These are phyloP conservation scores for Lasius fuliginosus DNA, from an alignment of 2,888 invertebrate genomes.

Conservation along the genomic window DNA sequence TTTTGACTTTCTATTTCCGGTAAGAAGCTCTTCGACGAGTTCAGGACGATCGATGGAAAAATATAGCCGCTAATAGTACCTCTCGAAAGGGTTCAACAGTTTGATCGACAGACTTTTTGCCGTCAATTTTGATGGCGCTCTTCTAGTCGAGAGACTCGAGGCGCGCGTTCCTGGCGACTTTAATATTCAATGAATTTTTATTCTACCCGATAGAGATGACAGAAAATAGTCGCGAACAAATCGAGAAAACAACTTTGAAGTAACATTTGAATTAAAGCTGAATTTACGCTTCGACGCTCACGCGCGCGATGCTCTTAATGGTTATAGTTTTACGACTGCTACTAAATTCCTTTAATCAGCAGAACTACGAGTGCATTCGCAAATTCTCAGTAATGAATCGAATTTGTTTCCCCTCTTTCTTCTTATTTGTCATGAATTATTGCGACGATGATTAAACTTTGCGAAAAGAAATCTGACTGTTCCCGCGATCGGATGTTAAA, in stretches of 20 bases:
- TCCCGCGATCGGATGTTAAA: constrained; percentile 33
- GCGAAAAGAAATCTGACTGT: constrained; percentile 37
- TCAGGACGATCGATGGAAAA: constrained; percentile 53
- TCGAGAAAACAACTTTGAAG: constrained; percentile 15
- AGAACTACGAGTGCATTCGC: background rate
- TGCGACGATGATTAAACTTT: constrained; percentile 56
- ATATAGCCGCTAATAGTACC: constrained; percentile 57
- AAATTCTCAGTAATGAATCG: background rate
- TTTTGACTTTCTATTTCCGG: constrained; percentile 56
- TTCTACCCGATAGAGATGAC: constrained; percentile 18
- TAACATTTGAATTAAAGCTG: constrained; percentile 3
- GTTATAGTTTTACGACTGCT: background rate
- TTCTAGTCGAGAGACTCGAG: constrained; percentile 46
- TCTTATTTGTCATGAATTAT: constrained; percentile 45
- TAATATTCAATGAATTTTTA: constrained; percentile 52
- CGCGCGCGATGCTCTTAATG: background rate
- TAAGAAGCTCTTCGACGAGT: constrained; percentile 42
- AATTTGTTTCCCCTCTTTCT: background rate
- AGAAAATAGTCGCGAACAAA: constrained; percentile 19
- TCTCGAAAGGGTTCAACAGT: constrained; percentile 51
- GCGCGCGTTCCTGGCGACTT: constrained; percentile 36
- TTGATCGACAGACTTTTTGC: constrained; percentile 55
- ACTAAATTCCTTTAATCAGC: constrained; percentile 9
- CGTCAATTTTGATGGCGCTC: constrained; percentile 58
- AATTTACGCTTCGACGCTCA: background rate